A percentile compares a stretch with the other conserved stretches of the same genome.
phyloP scores from a whole-genome alignment of 2,888 invertebrate genomes.

The Fragum whitleyi region DNA sequence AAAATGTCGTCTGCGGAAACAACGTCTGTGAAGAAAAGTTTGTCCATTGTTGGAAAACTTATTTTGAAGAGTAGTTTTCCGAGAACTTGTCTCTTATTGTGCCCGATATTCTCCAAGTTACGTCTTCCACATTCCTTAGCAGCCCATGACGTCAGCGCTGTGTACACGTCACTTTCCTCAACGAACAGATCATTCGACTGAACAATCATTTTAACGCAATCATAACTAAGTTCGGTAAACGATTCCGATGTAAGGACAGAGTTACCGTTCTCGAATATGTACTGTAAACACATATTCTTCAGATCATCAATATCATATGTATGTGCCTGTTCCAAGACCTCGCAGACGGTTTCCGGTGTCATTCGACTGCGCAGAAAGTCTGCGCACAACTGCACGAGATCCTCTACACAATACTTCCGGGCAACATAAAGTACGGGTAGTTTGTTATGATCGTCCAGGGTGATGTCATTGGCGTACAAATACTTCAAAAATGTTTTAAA shows the following conservation, averaged over 20 bases:
- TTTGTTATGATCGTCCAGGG: slow-evolving; percentile 88
- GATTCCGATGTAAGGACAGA: slow-evolving; percentile 84
- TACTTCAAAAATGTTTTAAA: slow-evolving; percentile 85
- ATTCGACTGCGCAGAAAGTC: slow-evolving; percentile 89
- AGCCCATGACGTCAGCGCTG: slow-evolving; percentile 69
- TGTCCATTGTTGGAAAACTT: slow-evolving; percentile 72
- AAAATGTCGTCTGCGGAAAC: slow-evolving; percentile 88
- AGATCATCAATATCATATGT: slow-evolving; percentile 85
- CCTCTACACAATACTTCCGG: slow-evolving; percentile 90
- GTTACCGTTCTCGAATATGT: slow-evolving; percentile 54
- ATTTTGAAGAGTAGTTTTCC: slow-evolving; percentile 68
- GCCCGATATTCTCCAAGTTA: slow-evolving; percentile 55
- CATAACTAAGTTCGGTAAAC: slow-evolving; percentile 89
- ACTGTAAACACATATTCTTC: slow-evolving; percentile 85
- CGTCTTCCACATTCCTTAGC: slow-evolving; percentile 65
- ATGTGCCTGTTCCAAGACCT: slow-evolving; percentile 74
- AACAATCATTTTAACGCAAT: slow-evolving; percentile 89
- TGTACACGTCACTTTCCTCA: slow-evolving; percentile 80
- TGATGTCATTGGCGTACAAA: slow-evolving; percentile 89
- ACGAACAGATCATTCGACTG: slow-evolving; percentile 90
- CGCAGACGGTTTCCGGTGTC: slow-evolving; percentile 88
- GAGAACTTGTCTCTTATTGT: slow-evolving; percentile 63
- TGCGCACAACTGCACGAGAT: slow-evolving; percentile 90
- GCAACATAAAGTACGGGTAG: slow-evolving; percentile 91
- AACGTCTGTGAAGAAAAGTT: slow-evolving; percentile 88